Conservation (phyloP, 2,113 vertebrate species). For the Chrysemys picta region DNA sequence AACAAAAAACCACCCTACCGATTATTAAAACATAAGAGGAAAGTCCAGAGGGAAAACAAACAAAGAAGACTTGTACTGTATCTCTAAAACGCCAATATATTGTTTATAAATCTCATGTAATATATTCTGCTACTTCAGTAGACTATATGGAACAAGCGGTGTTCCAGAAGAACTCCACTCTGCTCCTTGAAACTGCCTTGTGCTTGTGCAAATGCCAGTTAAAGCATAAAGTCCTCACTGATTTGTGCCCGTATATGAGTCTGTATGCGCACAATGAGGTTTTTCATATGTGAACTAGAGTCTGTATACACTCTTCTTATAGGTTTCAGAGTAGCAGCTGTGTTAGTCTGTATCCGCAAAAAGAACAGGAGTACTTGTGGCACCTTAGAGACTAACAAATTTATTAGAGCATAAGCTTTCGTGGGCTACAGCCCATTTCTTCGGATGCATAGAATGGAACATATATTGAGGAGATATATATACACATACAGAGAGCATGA, state of each 20-base stretch:
- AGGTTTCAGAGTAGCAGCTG: too few species aligned
- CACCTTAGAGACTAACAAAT: too few species aligned
- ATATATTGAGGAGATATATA: too few species aligned
- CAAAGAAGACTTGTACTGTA: accelerated
- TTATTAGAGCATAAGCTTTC: too few species aligned
- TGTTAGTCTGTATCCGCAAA: too few species aligned
- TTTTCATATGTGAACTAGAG: background rate
- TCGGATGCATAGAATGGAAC: too few species aligned
- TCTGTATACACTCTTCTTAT: background rate
- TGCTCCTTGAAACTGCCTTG: background rate
- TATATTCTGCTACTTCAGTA: background rate
- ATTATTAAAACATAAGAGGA: conserved; percentile 36
- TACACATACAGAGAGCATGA: too few species aligned
- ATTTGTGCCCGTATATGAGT: too few species aligned
- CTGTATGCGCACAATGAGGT: accelerated
- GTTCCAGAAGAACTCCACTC: background rate
- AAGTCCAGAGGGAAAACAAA: background rate
- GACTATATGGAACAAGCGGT: background rate
- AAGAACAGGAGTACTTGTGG: too few species aligned
- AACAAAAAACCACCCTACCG: background rate
- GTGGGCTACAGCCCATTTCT: too few species aligned
- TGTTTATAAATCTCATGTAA: background rate
- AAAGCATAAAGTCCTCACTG: background rate
- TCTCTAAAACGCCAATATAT: background rate
- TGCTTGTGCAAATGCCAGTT: background rate